phyloP scores from a whole-genome alignment of 2,797 vertebrate genomes.

The Acanthurus lineatus region DNA sequence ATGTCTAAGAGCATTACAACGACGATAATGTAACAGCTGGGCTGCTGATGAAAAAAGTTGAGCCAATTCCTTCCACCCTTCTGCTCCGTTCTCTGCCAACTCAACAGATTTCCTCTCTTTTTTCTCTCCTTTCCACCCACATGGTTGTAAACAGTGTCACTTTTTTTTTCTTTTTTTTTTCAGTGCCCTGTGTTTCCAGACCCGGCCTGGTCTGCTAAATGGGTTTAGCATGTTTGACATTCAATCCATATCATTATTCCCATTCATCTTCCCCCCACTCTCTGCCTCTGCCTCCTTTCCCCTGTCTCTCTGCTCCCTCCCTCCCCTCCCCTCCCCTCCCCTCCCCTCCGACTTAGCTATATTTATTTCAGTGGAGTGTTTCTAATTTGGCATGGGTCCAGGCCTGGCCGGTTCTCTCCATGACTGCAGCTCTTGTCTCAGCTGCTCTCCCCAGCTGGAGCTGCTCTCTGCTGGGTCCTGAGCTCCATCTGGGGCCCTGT shows the following conservation, averaged over 20 bases:
- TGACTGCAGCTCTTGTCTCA: slow-evolving; percentile 88
- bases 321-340: slow-evolving; percentile 37
- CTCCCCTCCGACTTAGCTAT: slow-evolving; percentile 77
- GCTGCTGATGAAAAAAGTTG: slow-evolving; percentile 78
- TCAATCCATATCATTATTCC: slow-evolving; percentile 71
- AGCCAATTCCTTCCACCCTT: slow-evolving; percentile 80
- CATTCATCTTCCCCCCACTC: slow-evolving; percentile 53
- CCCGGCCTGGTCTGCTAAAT: slow-evolving; percentile 59
- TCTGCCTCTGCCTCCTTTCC: slow-evolving; percentile 43
- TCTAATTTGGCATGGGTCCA: slow-evolving; percentile 86
- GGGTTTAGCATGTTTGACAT: slow-evolving; percentile 68
- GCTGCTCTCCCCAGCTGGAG: slow-evolving; percentile 89
- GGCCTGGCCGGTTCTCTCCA: slow-evolving; percentile 83
- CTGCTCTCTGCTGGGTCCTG: slow-evolving; percentile 82
- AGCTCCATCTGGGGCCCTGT: slow-evolving; percentile 86
- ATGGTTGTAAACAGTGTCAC: slow-evolving; percentile 61
- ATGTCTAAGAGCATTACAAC: slow-evolving; percentile 69
- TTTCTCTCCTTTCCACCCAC: slow-evolving; percentile 14
- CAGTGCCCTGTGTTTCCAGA: slow-evolving; percentile 52
- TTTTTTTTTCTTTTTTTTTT: slow-evolving; percentile 52
- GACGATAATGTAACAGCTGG: slow-evolving; percentile 82
- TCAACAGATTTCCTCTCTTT: slow-evolving; percentile 67
- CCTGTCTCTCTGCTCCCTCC: slow-evolving; percentile 36
- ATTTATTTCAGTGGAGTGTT: slow-evolving; percentile 88
- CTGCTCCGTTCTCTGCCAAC: slow-evolving; percentile 69